Percentiles rank a stretch among this genome's conserved stretches.
phyloP scores from a whole-genome alignment of 2,888 invertebrate species.

The Aplocera efformata region DNA sequence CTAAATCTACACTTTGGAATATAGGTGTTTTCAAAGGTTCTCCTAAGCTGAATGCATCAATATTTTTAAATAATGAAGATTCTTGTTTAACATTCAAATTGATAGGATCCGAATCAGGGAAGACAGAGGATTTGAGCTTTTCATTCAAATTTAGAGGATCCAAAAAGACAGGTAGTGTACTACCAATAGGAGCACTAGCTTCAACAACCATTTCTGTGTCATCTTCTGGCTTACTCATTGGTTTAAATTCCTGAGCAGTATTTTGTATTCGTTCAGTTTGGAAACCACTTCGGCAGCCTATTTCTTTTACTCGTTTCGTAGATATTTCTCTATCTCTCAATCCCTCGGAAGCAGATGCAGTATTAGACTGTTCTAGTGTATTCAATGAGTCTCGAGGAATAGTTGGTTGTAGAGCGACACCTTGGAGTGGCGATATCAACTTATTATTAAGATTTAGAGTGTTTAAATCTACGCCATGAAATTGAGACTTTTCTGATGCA shows the following conservation, averaged over 20 bases:
- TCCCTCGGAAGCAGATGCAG: background rate
- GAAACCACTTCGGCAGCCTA: slow-evolving; percentile 8
- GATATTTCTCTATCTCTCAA: background rate
- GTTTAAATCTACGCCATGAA: too few relatives aligned
- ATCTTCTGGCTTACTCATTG: slow-evolving; percentile 6
- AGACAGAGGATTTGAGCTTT: slow-evolving; percentile 6
- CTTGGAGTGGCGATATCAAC: too few relatives aligned
- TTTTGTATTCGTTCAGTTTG: slow-evolving; percentile 2
- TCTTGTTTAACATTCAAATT: slow-evolving; percentile 16
- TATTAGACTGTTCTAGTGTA: too few relatives aligned
- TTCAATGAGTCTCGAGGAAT: too few relatives aligned
- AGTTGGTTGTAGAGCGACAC: too few relatives aligned
- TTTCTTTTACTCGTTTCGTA: background rate
- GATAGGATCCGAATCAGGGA: slow-evolving; percentile 3
- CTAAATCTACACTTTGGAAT: slow-evolving; percentile 5
- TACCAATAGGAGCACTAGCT: slow-evolving; percentile 44
- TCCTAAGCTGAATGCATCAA: slow-evolving; percentile 22
- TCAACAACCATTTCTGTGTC: slow-evolving; percentile 40
- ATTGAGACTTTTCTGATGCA: too few relatives aligned
- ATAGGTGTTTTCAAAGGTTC: slow-evolving; percentile 3
- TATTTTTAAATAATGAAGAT: slow-evolving; percentile 24
- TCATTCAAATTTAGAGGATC: slow-evolving; percentile 10
- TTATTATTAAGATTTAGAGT: too few relatives aligned
- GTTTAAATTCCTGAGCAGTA: slow-evolving; percentile 2
- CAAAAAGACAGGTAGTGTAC: slow-evolving; percentile 24